A percentile compares a stretch with the other conserved stretches of the same genome.
These are phyloP conservation scores for Mythimna vitellina DNA, from an alignment of 2,888 invertebrate species.

Conservation along the genomic window DNA sequence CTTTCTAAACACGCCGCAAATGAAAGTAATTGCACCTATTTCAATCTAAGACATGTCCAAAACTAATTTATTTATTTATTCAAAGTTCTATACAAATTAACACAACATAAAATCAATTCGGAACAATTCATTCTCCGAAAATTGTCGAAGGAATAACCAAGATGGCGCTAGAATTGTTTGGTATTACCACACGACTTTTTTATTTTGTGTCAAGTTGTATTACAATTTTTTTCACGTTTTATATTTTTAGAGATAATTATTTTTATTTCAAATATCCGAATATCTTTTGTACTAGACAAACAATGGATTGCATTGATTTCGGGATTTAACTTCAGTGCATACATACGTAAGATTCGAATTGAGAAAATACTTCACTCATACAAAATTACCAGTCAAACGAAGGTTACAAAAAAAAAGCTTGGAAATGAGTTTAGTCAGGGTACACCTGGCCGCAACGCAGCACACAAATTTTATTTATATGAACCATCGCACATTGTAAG, in stretches of 20 bases:
- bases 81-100: conserved; percentile 36
- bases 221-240: conserved; percentile 3
- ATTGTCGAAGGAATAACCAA: conserved; percentile 6
- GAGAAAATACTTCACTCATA: conserved; percentile 37
- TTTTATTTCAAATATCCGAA: conserved; percentile 15
- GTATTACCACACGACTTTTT: background rate
- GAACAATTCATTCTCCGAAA: background rate
- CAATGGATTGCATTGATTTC: conserved; percentile 42
- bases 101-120: conserved; percentile 39
- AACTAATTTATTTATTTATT: conserved; percentile 13
- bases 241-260: conserved; percentile 11
- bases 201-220: conserved; percentile 36
- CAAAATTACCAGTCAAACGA: conserved; percentile 36
- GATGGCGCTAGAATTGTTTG: conserved; percentile 9
- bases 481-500: conserved; percentile 16
- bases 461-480: conserved; percentile 22
- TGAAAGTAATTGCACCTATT: conserved; percentile 67
- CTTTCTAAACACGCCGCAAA: conserved; percentile 54
- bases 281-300: conserved; percentile 46
- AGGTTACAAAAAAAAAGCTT: conserved; percentile 32
- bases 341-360: conserved; percentile 28
- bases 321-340: conserved; percentile 18
- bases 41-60: conserved; percentile 53
- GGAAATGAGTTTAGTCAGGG: conserved; percentile 28
- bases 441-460: conserved; percentile 23